Evolutionary conservation across 35 echinoderm and acorn worm species (phyloP).

Genomic region (Eucidaris tribuloides): DNA sequence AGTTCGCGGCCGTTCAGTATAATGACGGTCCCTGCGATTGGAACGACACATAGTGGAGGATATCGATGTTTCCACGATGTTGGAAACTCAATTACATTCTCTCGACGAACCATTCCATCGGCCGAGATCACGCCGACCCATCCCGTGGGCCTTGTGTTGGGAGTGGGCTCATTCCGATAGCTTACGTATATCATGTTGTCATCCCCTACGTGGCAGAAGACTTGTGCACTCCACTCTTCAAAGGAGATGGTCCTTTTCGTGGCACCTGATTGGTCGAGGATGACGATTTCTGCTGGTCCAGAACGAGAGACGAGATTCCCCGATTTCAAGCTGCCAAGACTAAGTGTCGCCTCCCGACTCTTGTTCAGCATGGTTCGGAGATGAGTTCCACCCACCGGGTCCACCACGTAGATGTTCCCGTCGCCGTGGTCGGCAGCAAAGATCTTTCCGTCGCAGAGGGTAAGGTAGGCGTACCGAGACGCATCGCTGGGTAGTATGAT

Average conservation of each 20-base stretch:
- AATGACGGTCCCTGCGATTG: not conserved
- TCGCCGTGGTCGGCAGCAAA: not conserved
- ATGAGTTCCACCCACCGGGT: not conserved
- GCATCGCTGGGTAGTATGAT: not conserved
- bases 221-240: not conserved
- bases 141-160: not conserved
- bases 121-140: not conserved
- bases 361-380: not conserved
- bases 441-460: not conserved
- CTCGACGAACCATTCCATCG: not conserved
- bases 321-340: not conserved
- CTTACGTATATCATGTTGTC: slow-evolving; percentile 11
- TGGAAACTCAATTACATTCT: not conserved
- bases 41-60: not conserved
- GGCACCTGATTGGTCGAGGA: not conserved
- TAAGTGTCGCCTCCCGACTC: not conserved
- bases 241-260: not conserved
- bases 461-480: not conserved
- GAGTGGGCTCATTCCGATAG: not conserved
- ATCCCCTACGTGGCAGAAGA: not conserved
- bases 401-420: not conserved
- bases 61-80: not conserved
- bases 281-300: not conserved
- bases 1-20: not conserved
- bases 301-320: not conserved